phyloP scores from a whole-genome alignment of 2,888 invertebrate species.

The Oegoconia quadripuncta region DNA sequence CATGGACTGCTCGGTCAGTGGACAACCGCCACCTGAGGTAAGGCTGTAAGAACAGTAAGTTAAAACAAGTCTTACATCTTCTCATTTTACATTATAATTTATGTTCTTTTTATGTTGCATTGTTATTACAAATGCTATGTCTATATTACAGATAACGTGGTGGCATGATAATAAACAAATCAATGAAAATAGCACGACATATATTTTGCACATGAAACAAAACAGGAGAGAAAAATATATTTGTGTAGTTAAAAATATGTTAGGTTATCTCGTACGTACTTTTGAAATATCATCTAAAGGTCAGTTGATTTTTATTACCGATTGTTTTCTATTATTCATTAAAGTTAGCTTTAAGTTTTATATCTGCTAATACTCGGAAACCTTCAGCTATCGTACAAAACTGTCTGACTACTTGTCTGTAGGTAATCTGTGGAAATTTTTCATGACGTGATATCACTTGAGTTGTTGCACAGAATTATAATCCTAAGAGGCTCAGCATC shows the following conservation, averaged over 20 bases:
- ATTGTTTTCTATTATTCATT: too few species aligned
- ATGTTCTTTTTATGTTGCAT: background rate
- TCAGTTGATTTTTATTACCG: slow-evolving; percentile 24
- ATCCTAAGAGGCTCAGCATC: too few species aligned
- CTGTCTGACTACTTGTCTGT: too few species aligned
- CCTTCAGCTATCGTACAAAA: too few species aligned
- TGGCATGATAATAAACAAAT: slow-evolving; percentile 30
- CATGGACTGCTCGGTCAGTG: slow-evolving; percentile 37
- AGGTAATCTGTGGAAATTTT: too few species aligned
- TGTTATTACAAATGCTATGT: background rate
- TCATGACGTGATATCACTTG: too few species aligned
- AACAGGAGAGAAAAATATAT: slow-evolving; percentile 38
- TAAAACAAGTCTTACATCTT: too few species aligned
- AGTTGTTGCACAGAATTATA: too few species aligned
- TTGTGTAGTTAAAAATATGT: slow-evolving; percentile 41
- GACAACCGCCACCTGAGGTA: slow-evolving; percentile 40
- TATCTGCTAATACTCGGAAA: too few species aligned
- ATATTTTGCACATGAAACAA: slow-evolving; percentile 28
- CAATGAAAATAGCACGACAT: slow-evolving; percentile 18
- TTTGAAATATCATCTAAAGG: slow-evolving; percentile 36
- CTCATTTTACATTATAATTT: too few species aligned
- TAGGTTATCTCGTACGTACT: slow-evolving; percentile 35
- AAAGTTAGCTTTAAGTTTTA: too few species aligned
- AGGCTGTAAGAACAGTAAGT: too few species aligned
- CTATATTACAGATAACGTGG: slow-evolving; percentile 38